These are phyloP conservation scores for Jacana jacana DNA, from an alignment of 2,113 vertebrate species.

Conservation along the genomic window DNA sequence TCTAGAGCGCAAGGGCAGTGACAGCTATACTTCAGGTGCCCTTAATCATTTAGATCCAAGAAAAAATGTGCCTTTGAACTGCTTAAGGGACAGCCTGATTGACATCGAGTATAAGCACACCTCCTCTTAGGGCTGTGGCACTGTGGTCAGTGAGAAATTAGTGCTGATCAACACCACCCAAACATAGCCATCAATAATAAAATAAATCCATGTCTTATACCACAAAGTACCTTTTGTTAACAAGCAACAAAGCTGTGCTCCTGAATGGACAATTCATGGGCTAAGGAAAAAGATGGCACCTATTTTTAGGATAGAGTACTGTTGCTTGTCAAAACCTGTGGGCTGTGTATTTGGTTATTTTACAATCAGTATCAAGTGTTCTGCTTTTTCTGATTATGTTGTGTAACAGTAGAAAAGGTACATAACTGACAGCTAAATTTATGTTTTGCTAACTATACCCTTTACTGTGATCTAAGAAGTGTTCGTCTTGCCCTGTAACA, in stretches of 20 bases:
- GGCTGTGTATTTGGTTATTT: background rate
- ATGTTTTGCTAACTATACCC: background rate
- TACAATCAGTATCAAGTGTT: background rate
- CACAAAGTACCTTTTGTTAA: conserved; percentile 13
- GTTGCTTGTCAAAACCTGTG: background rate
- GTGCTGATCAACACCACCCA: background rate
- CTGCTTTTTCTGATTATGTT: background rate
- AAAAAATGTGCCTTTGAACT: background rate
- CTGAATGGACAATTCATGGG: background rate
- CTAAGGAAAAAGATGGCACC: conserved; percentile 17
- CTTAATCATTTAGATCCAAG: conserved; percentile 1
- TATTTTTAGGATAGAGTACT: background rate
- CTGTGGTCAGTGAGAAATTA: background rate
- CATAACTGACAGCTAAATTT: background rate
- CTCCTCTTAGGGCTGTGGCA: background rate
- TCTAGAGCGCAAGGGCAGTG: background rate
- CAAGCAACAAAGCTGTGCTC: background rate
- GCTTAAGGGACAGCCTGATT: background rate
- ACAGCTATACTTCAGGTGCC: background rate
- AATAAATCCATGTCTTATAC: background rate
- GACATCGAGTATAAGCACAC: background rate
- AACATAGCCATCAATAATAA: background rate
- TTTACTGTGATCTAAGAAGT: background rate
- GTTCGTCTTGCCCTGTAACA: background rate
- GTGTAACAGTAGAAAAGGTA: background rate